phyloP scores from a whole-genome alignment of 2,797 vertebrate species.

The Enteromius mattozi region DNA sequence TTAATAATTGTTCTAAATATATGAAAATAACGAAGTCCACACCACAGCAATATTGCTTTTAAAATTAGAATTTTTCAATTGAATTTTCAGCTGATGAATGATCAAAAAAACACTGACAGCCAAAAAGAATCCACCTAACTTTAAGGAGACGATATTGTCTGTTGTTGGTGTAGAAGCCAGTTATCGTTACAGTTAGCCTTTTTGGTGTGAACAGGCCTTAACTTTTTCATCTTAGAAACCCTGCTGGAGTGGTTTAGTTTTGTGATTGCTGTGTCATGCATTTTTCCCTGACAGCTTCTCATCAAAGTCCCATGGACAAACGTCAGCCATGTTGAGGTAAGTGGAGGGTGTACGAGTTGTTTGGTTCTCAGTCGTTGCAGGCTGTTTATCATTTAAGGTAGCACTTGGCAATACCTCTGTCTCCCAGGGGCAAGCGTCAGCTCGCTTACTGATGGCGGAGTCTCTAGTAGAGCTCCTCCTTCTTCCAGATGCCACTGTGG shows the following conservation, averaged over 20 bases:
- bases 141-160: neutral
- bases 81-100: neutral
- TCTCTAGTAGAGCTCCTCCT: conserved; percentile 80
- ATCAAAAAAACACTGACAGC: neutral
- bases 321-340: conserved; percentile 72
- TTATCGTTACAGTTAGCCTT: conserved; percentile 10
- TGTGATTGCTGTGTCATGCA: conserved; percentile 73
- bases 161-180: neutral
- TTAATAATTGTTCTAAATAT: neutral
- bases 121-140: neutral
- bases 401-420: conserved; percentile 58
- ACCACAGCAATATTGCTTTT: neutral
- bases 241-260: conserved; percentile 57
- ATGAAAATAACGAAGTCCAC: neutral
- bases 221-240: conserved; percentile 58
- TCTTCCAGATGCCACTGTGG: conserved; percentile 63
- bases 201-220: conserved; percentile 9
- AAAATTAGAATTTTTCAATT: neutral
- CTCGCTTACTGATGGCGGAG: conserved; percentile 74
- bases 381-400: conserved; percentile 51
- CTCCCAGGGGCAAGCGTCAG: conserved; percentile 77
- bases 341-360: conserved; percentile 71
- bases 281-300: conserved; percentile 74
- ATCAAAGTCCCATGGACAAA: conserved; percentile 85
- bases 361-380: conserved; percentile 62